Evolutionary conservation across 2,113 vertebrate species (phyloP).

Genomic region (Nerophis ophidion): DNA sequence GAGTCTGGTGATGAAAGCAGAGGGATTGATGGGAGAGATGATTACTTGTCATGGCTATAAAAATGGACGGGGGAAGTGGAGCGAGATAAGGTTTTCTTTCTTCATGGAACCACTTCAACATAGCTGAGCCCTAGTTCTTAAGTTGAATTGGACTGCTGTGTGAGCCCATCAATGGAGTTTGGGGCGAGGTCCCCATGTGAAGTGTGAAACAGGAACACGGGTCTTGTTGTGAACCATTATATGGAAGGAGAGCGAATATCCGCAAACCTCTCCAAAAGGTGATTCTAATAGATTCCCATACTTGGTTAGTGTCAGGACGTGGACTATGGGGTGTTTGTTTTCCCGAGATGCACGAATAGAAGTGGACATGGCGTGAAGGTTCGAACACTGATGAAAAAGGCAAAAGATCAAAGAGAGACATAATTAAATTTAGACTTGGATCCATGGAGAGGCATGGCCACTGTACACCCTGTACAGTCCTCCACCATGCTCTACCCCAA

Average conservation of each 20-base stretch:
- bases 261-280: conserved; percentile 43
- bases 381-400: too few species aligned
- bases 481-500: too few species aligned
- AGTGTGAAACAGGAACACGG: conserved; percentile 61
- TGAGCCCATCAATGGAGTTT: conserved; percentile 66
- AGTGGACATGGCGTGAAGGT: too few species aligned
- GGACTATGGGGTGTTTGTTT: too few species aligned
- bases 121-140: conserved; percentile 57
- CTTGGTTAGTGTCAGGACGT: too few species aligned
- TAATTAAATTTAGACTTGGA: too few species aligned
- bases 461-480: too few species aligned
- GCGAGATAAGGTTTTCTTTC: conserved; percentile 59
- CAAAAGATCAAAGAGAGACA: too few species aligned
- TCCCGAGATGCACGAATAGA: too few species aligned
- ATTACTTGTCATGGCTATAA: conserved; percentile 71
- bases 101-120: conserved; percentile 57
- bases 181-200: conserved; percentile 50
- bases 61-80: conserved; percentile 59
- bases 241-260: conserved; percentile 38
- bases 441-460: too few species aligned
- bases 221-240: conserved; percentile 34
- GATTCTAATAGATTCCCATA: conserved; percentile 49
- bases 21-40: conserved; percentile 68
- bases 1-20: conserved; percentile 66
- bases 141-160: conserved; percentile 64